These are phyloP conservation scores for Tachypleus tridentatus DNA, from an alignment of 1,140 invertebrate species.

Conservation along the genomic window DNA sequence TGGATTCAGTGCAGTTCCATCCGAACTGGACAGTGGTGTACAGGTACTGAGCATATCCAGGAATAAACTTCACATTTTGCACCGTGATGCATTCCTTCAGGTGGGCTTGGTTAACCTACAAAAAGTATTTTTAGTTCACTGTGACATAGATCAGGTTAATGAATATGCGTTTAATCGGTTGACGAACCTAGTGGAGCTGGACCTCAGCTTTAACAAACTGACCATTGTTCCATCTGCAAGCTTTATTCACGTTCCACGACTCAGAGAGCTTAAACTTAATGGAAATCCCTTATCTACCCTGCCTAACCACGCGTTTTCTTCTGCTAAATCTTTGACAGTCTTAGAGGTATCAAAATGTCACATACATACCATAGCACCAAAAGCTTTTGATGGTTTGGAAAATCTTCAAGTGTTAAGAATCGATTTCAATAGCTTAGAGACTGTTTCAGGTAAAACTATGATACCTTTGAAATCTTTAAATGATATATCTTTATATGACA, in stretches of 20 bases:
- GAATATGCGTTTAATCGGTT: slow-evolving; percentile 64
- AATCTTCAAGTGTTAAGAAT: slow-evolving; percentile 70
- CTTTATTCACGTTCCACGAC: slow-evolving; percentile 56
- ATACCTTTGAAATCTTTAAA: slow-evolving; percentile 54
- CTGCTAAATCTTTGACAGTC: slow-evolving; percentile 56
- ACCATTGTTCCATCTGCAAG: slow-evolving; percentile 58
- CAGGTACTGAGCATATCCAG: slow-evolving; percentile 74
- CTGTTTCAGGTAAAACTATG: slow-evolving; percentile 54
- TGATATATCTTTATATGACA: slow-evolving; percentile 60
- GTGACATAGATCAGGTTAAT: slow-evolving; percentile 59
- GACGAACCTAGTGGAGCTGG: slow-evolving; percentile 75
- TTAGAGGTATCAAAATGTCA: slow-evolving; percentile 69
- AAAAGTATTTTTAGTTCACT: slow-evolving; percentile 63
- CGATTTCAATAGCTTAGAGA: slow-evolving; percentile 62
- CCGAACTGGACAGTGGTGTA: slow-evolving; percentile 68
- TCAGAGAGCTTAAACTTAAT: slow-evolving; percentile 67
- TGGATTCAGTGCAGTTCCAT: slow-evolving; percentile 53
- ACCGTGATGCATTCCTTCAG: slow-evolving; percentile 58
- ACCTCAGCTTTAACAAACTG: slow-evolving; percentile 68
- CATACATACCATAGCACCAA: slow-evolving; percentile 59
- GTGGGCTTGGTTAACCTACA: slow-evolving; percentile 73
- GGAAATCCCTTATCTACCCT: slow-evolving; percentile 64
- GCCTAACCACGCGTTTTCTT: slow-evolving; percentile 57
- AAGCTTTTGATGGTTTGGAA: slow-evolving; percentile 65
- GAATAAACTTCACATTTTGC: slow-evolving; percentile 62